These are phyloP conservation scores for Artemia franciscana DNA, from an alignment of 1,140 invertebrate species.

Conservation along the genomic window DNA sequence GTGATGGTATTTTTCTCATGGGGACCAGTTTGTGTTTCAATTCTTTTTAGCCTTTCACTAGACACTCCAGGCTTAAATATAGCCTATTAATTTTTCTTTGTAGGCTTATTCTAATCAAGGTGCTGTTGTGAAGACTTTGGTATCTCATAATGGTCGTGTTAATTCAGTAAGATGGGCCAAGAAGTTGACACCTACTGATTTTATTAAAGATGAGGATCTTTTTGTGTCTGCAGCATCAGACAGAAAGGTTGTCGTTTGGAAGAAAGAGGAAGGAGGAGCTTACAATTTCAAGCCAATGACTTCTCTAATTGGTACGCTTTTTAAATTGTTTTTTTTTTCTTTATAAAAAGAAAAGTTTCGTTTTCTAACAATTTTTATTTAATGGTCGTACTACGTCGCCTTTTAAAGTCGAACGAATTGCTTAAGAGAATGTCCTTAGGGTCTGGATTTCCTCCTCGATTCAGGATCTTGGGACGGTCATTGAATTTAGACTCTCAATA, in stretches of 20 bases:
- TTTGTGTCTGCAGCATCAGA: not conserved
- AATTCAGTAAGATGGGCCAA: not conserved
- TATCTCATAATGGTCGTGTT: not conserved
- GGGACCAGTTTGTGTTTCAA: no score
- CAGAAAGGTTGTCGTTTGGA: not conserved
- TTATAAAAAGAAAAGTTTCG: not conserved
- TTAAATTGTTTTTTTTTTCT: not conserved
- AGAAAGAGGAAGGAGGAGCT: no score
- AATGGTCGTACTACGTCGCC: not conserved
- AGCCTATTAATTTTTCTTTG: no score
- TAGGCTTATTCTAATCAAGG: not conserved
- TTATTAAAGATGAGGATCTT: not conserved
- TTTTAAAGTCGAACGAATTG: not conserved
- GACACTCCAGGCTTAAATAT: no score
- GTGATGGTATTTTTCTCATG: no score
- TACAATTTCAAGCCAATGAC: no score
- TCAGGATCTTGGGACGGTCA: no score
- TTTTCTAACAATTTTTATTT: not conserved
- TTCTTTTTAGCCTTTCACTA: no score
- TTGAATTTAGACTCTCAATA: no score
- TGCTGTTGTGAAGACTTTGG: not conserved
- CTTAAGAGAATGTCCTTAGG: not conserved
- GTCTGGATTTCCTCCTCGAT: not conserved
- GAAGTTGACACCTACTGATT: not conserved
- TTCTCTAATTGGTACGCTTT: no score